A percentile compares a stretch with the other conserved stretches of the same genome.
phyloP scores from a whole-genome alignment of 2,888 invertebrate species.

The Drosophila rellima region DNA sequence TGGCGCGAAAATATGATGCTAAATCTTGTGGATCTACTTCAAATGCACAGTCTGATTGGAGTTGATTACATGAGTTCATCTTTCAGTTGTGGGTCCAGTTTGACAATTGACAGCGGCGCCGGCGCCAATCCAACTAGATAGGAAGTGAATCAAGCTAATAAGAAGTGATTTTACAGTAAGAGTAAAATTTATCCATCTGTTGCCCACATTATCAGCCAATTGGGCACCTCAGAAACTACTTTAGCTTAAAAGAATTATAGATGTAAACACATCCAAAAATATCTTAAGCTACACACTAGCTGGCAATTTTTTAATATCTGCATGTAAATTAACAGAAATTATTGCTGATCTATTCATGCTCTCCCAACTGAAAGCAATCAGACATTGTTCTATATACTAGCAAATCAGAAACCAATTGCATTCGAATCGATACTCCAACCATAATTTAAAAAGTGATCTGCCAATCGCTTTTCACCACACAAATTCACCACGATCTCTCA shows the following conservation, averaged over 20 bases:
- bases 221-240: not conserved
- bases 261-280: not conserved
- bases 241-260: too few species aligned
- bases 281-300: not conserved
- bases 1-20: slow-evolving; percentile 76
- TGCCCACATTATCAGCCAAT: too few species aligned
- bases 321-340: too few species aligned
- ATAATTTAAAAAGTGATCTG: slow-evolving; percentile 32
- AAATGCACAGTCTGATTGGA: slow-evolving; percentile 51
- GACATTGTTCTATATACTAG: not conserved
- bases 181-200: not conserved
- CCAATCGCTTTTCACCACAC: slow-evolving; percentile 66
- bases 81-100: slow-evolving; percentile 37
- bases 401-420: slow-evolving; percentile 53
- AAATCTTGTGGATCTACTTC: slow-evolving; percentile 24
- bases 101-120: slow-evolving; percentile 65
- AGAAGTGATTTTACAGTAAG: not conserved
- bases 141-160: slow-evolving; percentile 1
- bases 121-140: slow-evolving; percentile 31
- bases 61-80: slow-evolving; percentile 69
- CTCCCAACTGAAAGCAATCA: not conserved
- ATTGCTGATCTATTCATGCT: not conserved
- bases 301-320: not conserved
- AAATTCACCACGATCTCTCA: slow-evolving; percentile 56
- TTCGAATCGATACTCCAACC: slow-evolving; percentile 29